Percentiles rank a stretch among this genome's conserved stretches.
phyloP scores from a whole-genome alignment of 2,797 vertebrate species.

The Xiphorhynchus erythropygius region DNA sequence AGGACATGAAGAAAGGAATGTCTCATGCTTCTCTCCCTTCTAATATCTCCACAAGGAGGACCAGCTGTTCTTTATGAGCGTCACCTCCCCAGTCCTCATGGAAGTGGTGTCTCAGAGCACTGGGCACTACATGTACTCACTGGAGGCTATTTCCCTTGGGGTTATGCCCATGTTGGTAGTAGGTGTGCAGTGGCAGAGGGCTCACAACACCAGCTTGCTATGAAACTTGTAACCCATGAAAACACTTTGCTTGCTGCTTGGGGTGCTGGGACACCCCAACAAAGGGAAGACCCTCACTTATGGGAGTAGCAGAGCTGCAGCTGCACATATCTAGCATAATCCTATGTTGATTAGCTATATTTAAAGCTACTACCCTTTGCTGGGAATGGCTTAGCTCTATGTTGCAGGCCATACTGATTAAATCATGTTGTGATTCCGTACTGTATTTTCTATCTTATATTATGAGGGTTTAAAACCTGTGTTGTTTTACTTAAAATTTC shows the following conservation, averaged over 20 bases:
- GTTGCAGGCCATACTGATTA: not conserved
- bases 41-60: not conserved
- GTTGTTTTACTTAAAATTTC: not conserved
- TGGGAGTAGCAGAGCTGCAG: not conserved
- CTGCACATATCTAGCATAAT: not conserved
- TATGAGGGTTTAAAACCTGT: not conserved
- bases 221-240: not conserved
- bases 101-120: not conserved
- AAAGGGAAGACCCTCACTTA: not conserved
- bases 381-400: not conserved
- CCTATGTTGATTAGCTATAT: not conserved
- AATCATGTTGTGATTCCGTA: not conserved
- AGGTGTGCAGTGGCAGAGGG: not conserved
- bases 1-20: not conserved
- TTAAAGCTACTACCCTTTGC: not conserved
- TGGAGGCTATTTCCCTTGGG: not conserved
- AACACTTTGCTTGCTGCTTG: not conserved
- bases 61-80: not conserved
- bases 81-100: not conserved
- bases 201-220: not conserved
- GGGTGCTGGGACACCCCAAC: not conserved
- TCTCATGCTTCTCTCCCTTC: not conserved
- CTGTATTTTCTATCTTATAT: not conserved
- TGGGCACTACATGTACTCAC: fast-evolving
- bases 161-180: not conserved